Evolutionary conservation across 1,140 invertebrate genomes (phyloP).

Genomic region (Micrasema minimum): DNA sequence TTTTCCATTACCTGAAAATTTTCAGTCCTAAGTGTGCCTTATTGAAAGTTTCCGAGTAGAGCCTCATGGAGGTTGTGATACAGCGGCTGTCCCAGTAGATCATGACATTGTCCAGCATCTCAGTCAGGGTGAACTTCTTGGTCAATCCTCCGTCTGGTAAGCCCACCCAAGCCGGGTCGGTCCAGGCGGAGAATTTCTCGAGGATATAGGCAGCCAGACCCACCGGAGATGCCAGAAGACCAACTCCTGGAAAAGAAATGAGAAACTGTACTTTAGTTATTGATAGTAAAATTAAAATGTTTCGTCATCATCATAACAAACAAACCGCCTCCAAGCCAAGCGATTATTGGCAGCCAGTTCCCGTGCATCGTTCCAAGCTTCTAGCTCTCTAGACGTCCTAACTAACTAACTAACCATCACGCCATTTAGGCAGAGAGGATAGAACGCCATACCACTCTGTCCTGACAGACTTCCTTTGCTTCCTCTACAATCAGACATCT

Average conservation of each 20-base stretch:
- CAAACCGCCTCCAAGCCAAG: no score
- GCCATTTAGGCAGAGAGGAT: no score
- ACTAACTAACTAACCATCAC: no score
- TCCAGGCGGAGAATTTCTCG: conserved; percentile 79
- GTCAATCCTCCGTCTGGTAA: conserved; percentile 70
- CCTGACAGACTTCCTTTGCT: no score
- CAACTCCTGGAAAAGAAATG: conserved; percentile 64
- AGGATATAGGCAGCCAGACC: conserved; percentile 79
- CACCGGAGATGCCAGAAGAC: conserved; percentile 70
- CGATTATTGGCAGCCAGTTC: no score
- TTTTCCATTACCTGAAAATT: conserved; percentile 63
- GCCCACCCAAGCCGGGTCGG: conserved; percentile 61
- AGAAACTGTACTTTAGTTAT: no score
- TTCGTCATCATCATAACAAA: no score
- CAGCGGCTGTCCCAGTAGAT: conserved; percentile 79
- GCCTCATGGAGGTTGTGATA: conserved; percentile 74
- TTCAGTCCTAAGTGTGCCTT: conserved; percentile 56
- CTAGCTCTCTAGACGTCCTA: no score
- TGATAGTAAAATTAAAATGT: no score
- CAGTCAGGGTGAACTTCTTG: conserved; percentile 69
- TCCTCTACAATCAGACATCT: no score
- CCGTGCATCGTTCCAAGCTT: no score
- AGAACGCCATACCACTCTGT: no score
- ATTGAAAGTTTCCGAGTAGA: conserved; percentile 72
- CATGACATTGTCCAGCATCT: conserved; percentile 80